phyloP scores from a whole-genome alignment of 2,113 vertebrate genomes.

The Alexandromys fortis region DNA sequence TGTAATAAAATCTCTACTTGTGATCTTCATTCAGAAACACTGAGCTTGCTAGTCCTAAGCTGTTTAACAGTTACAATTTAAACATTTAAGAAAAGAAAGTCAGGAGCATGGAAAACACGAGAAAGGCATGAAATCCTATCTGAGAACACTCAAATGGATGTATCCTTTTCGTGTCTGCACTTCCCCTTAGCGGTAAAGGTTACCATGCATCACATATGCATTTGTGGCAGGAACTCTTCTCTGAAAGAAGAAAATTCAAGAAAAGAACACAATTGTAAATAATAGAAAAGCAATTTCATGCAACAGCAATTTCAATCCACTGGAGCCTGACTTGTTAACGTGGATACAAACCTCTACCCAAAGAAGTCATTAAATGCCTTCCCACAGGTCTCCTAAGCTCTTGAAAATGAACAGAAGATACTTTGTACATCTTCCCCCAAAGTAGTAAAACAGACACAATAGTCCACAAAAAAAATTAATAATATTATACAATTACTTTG shows the following conservation, averaged over 20 bases:
- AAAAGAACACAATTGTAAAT: constrained; percentile 67
- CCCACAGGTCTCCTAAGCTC: constrained; percentile 37
- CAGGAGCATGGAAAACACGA: constrained; percentile 65
- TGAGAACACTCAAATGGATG: constrained; percentile 16
- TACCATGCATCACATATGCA: constrained; percentile 61
- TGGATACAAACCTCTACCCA: constrained; percentile 18
- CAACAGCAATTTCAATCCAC: constrained; percentile 41
- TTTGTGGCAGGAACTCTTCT: constrained; percentile 76
- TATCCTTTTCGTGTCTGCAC: constrained; percentile 52
- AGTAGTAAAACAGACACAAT: neutral
- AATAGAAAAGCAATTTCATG: constrained; percentile 64
- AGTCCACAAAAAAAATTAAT: neutral
- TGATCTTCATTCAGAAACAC: constrained; percentile 11
- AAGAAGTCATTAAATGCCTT: constrained; percentile 54
- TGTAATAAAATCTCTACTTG: constrained; percentile 26
- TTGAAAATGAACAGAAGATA: constrained; percentile 40
- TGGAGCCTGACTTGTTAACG: neutral
- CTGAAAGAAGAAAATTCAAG: constrained; percentile 71
- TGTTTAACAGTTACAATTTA: constrained; percentile 17
- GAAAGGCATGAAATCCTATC: constrained; percentile 63
- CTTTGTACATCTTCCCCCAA: neutral
- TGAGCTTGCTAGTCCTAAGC: constrained; percentile 23
- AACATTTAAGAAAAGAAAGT: neutral
- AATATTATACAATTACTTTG: neutral
- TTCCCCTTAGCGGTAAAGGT: constrained; percentile 66